Evolutionary conservation across 2,888 invertebrate genomes (phyloP).

Genomic region (Philhelius pedissequus): DNA sequence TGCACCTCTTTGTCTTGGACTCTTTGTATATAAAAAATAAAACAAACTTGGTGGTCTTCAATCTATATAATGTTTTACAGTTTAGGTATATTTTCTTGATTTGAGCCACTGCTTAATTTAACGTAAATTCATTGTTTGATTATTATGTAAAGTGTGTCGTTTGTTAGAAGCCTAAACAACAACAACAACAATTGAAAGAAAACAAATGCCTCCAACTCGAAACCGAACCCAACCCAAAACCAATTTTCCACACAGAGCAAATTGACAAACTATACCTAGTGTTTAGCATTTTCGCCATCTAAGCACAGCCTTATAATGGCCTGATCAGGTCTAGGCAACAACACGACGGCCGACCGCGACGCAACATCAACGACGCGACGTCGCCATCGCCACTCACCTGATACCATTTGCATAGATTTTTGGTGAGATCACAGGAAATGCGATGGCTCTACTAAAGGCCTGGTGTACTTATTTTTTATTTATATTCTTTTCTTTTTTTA

Average conservation of each 20-base stretch:
- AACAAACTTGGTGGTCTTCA: slow-evolving; percentile 26
- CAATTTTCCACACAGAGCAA: slow-evolving; percentile 57
- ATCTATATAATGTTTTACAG: slow-evolving; percentile 53
- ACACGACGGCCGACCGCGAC: not conserved
- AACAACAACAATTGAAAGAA: not conserved
- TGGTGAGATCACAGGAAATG: slow-evolving; percentile 70
- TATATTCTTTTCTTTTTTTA: not conserved
- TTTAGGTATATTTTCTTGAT: slow-evolving; percentile 15
- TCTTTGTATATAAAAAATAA: not conserved
- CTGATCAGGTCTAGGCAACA: slow-evolving; percentile 14
- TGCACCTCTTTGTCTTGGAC: not conserved
- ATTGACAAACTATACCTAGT: slow-evolving; percentile 66
- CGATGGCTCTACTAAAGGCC: slow-evolving; percentile 21
- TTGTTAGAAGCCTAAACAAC: slow-evolving; percentile 1
- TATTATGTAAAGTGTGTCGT: slow-evolving; percentile 43
- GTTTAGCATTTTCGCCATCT: slow-evolving; percentile 59
- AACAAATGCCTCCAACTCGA: slow-evolving; percentile 53
- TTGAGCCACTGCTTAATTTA: not conserved
- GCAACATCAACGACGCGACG: not conserved
- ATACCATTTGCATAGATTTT: slow-evolving; percentile 69
- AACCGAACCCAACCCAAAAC: slow-evolving; percentile 67
- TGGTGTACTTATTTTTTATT: slow-evolving; percentile 2
- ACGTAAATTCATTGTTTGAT: slow-evolving; percentile 39
- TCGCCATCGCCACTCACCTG: slow-evolving; percentile 35
- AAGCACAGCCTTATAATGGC: slow-evolving; percentile 45